phyloP scores from a whole-genome alignment of 2,888 invertebrate species.

The Carabus problematicus region DNA sequence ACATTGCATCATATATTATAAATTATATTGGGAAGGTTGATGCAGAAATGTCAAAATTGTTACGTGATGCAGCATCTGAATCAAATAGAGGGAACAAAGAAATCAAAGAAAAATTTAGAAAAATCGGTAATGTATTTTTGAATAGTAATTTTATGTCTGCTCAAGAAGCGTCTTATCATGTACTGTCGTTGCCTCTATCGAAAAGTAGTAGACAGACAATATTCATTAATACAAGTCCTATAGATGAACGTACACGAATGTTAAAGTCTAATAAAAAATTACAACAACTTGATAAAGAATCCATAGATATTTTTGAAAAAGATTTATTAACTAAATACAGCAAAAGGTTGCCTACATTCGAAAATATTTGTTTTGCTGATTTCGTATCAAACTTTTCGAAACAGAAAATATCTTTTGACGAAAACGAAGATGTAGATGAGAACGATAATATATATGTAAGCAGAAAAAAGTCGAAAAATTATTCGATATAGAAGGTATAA shows the following conservation, averaged over 20 bases:
- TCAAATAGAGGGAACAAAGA: too few species aligned
- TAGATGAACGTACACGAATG: too few species aligned
- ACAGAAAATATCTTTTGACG: neutral
- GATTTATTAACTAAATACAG: neutral
- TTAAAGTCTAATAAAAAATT: too few species aligned
- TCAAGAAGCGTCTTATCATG: too few species aligned
- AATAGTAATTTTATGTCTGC: too few species aligned
- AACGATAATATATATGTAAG: neutral
- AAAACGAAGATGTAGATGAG: neutral
- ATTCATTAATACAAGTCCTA: too few species aligned
- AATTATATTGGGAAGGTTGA: conserved; percentile 49
- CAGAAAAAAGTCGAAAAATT: neutral
- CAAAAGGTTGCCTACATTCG: neutral
- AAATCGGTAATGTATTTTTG: too few species aligned
- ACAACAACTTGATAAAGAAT: too few species aligned
- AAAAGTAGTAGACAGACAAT: too few species aligned
- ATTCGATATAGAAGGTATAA: conserved; percentile 8
- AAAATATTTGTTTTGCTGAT: conserved; percentile 1
- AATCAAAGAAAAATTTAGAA: too few species aligned
- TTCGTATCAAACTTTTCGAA: conserved; percentile 6
- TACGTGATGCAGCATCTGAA: too few species aligned
- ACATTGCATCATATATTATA: conserved; percentile 47
- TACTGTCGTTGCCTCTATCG: too few species aligned
- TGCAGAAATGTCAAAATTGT: conserved; percentile 47
- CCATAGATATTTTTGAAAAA: neutral